Base-by-base conservation (phyloP, 2,113 vertebrate species). In the Zonotrichia leucophrys region DNA sequence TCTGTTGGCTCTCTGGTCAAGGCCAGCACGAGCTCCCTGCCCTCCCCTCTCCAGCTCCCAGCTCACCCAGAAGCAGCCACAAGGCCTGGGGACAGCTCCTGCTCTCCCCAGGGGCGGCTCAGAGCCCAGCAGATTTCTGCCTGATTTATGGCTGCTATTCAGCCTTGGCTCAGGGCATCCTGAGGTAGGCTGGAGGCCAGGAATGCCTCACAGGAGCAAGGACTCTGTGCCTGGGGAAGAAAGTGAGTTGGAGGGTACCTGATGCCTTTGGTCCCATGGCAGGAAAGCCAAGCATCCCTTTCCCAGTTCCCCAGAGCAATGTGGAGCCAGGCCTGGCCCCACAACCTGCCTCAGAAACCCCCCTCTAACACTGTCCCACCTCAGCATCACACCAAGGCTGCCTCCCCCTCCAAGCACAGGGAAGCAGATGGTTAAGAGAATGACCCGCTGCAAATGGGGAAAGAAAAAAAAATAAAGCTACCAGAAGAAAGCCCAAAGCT, bases 361-460 rank as follows among this genome's bases (percentile, higher is more conserved):
- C 10, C 13, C 31, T 35, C 10, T 33, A 59, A 41, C 30, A 0
- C 41, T 41, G 49, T 44, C 58, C 64, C 72, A 92, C 69, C 76
- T 49, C 84, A 76, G 56, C 66, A 81, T 25, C 46, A 28, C 62
- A 37, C 6, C 88, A 39, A 50, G 59, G 30, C 67, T 53, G 50
- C 27, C 44, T 70, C 16, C 50, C 9, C 12, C 73, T 75, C 88
- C 0, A 0, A 31, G 59, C 52, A 75, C 52, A 72, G 37, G 74
- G 78, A 94, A 95, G 91, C 97, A 97, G 97, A 94, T 86, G 90
- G 89, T 77, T 94, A 55, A 87, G 79, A 79, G 90, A 96, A 92
- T 67, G 77, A 92, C 87, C 91, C 2, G 5, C 84, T 78, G 73
- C 50, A 79, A 93, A 78, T 5, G 7, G 56, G 42, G 53, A 31